Base-by-base conservation (phyloP, 1,140 invertebrate genomes). In the Listronotus bonariensis region DNA sequence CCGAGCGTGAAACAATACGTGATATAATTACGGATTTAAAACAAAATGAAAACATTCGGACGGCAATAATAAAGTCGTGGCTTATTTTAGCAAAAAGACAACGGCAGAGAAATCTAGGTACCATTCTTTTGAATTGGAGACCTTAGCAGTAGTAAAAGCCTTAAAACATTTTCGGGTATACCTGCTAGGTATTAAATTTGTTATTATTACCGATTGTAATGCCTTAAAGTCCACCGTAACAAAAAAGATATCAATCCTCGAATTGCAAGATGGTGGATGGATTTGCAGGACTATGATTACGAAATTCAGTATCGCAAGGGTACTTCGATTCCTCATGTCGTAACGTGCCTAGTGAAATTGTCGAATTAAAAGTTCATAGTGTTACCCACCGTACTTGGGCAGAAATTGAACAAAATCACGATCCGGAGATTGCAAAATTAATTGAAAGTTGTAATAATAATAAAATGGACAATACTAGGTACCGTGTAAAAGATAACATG, bases 211-310 rank as follows among this genome's bases (percentile, higher is more conserved):
- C 6, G 79, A 70, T 73, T 80, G 77, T 49, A 74, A 73, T 14
- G 77, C 76, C 0, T 54, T 81, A 0, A 76, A 76, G 31, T 65
- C 72, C 4, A 77, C 77, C 14, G 65, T 74, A 48, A 62, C 40
- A 4, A 78, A 78, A 79, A 76, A 60, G 77, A 79, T 58, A 42
- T 79, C 6, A 67, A 69, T 14, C 72, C 76, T 9, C 55, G 74
- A 41, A 73, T 75, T 12, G 74, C 70, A 11, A 62, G 74, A 3
- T 80, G 78, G 78, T 77, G 76, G 75, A 11, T 75, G 0, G 77
- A 68, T 67, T 60, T 80, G 42, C 77, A 80, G 58, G 76, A 79
- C 51, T 80, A 72, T 43, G 6, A 73, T 9, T 45, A 6, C 9
- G 68, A 67, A 11, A 67, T 77, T 11, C 20, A 41, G 9, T 65